Conservation (phyloP, 2,113 vertebrate genomes). For the Myanophis thanlyinensis region DNA sequence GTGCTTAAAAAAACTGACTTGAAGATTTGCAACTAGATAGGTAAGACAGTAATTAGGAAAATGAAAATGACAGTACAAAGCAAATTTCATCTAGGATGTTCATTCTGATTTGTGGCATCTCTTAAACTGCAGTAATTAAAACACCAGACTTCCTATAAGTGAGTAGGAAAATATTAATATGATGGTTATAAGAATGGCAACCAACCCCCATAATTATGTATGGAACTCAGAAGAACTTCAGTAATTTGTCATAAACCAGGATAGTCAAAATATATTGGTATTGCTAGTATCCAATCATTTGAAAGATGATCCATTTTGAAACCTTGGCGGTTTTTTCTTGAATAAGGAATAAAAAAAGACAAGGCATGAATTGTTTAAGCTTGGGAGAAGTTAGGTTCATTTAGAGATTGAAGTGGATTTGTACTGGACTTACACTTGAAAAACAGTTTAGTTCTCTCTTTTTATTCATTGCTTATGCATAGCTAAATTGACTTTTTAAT, state of each 20-base stretch:
- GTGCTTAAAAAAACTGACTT: neutral
- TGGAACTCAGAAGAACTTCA: neutral
- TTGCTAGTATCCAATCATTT: neutral
- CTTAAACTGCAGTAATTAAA: neutral
- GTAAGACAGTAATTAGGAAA: neutral
- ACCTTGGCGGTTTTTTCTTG: neutral
- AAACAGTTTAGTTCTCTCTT: neutral
- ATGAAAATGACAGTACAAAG: neutral
- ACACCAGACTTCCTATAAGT: neutral
- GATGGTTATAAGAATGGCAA: neutral
- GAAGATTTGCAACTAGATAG: neutral
- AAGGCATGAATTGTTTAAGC: neutral
- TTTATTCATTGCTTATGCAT: neutral
- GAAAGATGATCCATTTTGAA: neutral
- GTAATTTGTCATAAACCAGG: neutral
- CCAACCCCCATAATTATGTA: neutral
- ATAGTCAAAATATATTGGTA: neutral
- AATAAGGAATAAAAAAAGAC: neutral
- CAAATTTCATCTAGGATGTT: neutral
- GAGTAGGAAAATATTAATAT: neutral
- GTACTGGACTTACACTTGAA: neutral
- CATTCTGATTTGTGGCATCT: neutral
- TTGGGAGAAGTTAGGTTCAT: neutral
- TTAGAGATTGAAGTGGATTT: neutral
- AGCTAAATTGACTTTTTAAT: neutral